Conservation (phyloP, 2,797 vertebrate genomes). For the Momotus momota region DNA sequence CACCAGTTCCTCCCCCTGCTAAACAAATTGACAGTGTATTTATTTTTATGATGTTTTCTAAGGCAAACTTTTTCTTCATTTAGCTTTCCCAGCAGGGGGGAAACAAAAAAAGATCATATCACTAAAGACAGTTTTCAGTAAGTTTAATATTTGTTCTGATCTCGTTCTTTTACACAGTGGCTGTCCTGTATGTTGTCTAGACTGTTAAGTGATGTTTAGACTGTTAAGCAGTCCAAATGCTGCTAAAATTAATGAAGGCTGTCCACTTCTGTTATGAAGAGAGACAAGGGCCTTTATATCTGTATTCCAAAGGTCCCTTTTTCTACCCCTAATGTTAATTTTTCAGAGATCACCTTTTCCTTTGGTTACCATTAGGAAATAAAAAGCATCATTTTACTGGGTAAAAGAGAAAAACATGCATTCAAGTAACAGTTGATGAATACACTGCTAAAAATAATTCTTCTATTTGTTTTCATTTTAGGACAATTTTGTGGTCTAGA, state of each 20-base stretch:
- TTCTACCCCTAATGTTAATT: not conserved
- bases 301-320: not conserved
- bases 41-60: not conserved
- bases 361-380: constrained; percentile 1
- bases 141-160: not conserved
- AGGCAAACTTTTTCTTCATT: not conserved
- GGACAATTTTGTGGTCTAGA: not conserved
- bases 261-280: not conserved
- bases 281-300: not conserved
- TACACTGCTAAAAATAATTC: constrained; percentile 33
- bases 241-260: not conserved
- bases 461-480: constrained; percentile 2
- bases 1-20: not conserved
- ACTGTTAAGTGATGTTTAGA: not conserved
- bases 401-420: constrained; percentile 9
- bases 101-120: not conserved
- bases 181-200: not conserved
- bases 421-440: not conserved
- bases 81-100: not conserved
- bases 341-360: constrained; percentile 30
- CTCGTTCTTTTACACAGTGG: not conserved
- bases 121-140: not conserved
- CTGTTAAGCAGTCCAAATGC: not conserved
- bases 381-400: constrained; percentile 2
- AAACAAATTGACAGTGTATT: not conserved